A percentile compares a stretch with the other conserved stretches of the same genome.
Conservation (phyloP, 1,140 invertebrate species). For the Elymnias hypermnestra region DNA sequence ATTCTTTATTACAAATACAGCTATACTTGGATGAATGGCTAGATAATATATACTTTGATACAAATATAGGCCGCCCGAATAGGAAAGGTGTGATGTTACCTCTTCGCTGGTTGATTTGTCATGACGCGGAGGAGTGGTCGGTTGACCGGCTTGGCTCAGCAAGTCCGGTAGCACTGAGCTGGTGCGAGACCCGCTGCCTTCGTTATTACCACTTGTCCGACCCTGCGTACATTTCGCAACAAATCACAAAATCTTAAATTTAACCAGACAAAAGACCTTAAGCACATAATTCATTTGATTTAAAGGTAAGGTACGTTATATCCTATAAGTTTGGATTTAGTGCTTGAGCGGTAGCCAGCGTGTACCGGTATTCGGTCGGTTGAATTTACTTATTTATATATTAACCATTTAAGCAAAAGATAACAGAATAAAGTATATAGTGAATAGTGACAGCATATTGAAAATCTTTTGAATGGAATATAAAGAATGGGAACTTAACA, state of each 20-base stretch:
- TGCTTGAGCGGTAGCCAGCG: too few relatives aligned
- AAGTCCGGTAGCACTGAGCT: conserved; percentile 96
- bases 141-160: conserved; percentile 89
- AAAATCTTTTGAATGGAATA: too few relatives aligned
- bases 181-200: conserved; percentile 83
- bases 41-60: neutral
- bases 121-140: conserved; percentile 89
- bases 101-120: conserved; percentile 96
- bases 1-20: conserved; percentile 4
- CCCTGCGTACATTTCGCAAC: conserved; percentile 30
- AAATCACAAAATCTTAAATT: conserved; percentile 4
- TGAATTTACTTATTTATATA: too few relatives aligned
- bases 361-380: too few relatives aligned
- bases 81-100: conserved; percentile 77
- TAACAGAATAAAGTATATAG: too few relatives aligned
- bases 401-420: too few relatives aligned
- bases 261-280: too few relatives aligned
- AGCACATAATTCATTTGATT: too few relatives aligned
- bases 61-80: neutral
- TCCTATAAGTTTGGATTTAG: too few relatives aligned
- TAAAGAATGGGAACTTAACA: too few relatives aligned
- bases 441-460: too few relatives aligned
- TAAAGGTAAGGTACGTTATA: too few relatives aligned
- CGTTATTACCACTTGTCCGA: conserved; percentile 78
- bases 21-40: conserved; percentile 5